Percentiles rank a stretch among this genome's conserved stretches.
phyloP scores from a whole-genome alignment of 2,113 vertebrate genomes.

The Thinocorus orbignyianus region DNA sequence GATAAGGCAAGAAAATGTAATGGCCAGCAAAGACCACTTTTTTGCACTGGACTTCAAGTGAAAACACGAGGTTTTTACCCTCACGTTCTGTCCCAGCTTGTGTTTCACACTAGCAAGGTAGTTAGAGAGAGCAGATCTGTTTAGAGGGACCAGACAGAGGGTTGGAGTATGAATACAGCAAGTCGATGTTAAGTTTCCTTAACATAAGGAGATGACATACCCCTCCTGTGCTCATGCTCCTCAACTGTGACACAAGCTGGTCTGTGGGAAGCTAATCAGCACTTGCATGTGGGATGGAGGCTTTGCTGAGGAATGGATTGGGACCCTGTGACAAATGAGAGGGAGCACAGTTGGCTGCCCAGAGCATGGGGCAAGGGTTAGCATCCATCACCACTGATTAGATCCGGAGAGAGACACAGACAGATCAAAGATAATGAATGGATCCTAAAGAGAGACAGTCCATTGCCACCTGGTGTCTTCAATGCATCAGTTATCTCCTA shows the following conservation, averaged over 20 bases:
- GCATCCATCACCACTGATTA: constrained; percentile 67
- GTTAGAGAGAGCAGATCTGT: not conserved
- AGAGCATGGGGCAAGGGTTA: constrained; percentile 2
- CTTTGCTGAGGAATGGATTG: not conserved
- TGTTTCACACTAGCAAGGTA: not conserved
- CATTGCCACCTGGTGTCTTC: not conserved
- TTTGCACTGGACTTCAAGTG: not conserved
- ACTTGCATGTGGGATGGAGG: not conserved
- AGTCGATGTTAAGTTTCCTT: not conserved
- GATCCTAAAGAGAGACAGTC: not conserved
- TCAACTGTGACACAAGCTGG: not conserved
- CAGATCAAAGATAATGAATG: constrained; percentile 51
- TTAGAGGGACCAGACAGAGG: not conserved
- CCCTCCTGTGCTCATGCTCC: not conserved
- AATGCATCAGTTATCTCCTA: constrained; percentile 19
- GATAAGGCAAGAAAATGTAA: not conserved
- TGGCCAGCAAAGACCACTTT: not conserved
- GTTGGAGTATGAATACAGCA: not conserved
- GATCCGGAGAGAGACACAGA: not conserved
- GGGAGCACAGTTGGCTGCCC: constrained; percentile 18
- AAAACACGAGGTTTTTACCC: not conserved
- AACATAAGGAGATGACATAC: not conserved
- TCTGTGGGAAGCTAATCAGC: not conserved
- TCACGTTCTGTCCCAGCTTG: not conserved
- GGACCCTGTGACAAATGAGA: constrained; percentile 36